Evolutionary conservation across 2,797 vertebrate genomes (phyloP), one percentile per base, ranked within the genome.

Genomic region (Anniella stebbinsi): DNA sequence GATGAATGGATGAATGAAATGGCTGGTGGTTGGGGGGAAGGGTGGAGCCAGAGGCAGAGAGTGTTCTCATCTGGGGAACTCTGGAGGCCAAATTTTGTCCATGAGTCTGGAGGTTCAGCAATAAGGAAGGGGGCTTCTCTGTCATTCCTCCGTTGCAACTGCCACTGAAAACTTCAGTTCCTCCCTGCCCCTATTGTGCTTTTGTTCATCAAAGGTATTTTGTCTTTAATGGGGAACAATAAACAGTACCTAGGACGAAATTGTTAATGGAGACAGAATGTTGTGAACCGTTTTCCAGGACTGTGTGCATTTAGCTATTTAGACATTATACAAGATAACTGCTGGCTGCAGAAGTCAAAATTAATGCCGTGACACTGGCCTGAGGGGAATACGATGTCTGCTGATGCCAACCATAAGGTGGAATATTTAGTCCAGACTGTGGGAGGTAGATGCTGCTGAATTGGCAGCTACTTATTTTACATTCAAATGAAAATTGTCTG

Each of bases 311-410:
- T 88, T 30, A 86, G 81, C 83, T 82, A 17, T 36, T 93, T 76
- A 80, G 38, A 66, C 75, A 12, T n/a, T 66, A 60, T 63, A 67
- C 57, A n/a, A 63, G 92, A 89, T 81, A 88, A 70, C 6, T 86
- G 11, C 60, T 91, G 76, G 73, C 81, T 89, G 63, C 54, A 83
- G 84, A 87, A 92, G 25, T 92, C 63, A 89, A 89, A 87, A 92
- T 87, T 87, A 89, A 87, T 89, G 80, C 8, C 87, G 1, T 0
- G 0, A 66, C 70, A 87, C 81, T 30, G 51, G 3, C 90, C 17
- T 25, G 51, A 7, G 30, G 25, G 67, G 88, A 4, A 94, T 92
- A 51, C 85, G 23, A 11, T 28, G 57, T 2, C 23, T 86, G 75
- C 18, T 91, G 57, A 87, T 82, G 77, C 85, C 36, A 86, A 76